Percentiles rank a stretch among this genome's conserved stretches.
These are phyloP conservation scores for Actinernus sp. DNA, from an alignment of 92 coral and sea anemone species.

Conservation along the genomic window DNA sequence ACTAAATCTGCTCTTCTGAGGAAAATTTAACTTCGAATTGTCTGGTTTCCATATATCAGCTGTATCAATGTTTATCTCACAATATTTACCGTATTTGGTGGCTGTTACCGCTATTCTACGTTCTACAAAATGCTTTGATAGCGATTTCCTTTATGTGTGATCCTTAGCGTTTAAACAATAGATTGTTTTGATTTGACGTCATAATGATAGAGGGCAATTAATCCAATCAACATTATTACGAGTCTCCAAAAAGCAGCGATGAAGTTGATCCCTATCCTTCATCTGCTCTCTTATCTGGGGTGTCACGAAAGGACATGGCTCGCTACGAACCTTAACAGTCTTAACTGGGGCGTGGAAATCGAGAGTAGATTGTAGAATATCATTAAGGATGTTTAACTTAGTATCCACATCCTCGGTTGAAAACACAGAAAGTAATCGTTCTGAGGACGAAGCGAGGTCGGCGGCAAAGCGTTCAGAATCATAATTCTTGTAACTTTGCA, in stretches of 20 bases:
- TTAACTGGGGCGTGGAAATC: slow-evolving; percentile 40
- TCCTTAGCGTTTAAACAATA: not conserved
- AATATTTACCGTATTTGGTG: no score
- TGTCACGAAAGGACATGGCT: slow-evolving; percentile 58
- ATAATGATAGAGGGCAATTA: slow-evolving; percentile 33
- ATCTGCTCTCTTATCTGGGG: slow-evolving; percentile 39
- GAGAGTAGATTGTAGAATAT: slow-evolving; percentile 29
- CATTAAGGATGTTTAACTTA: slow-evolving; percentile 31
- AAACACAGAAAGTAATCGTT: slow-evolving; percentile 1
- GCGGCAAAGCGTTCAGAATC: slow-evolving; percentile 26
- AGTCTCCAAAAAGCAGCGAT: not conserved
- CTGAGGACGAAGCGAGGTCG: slow-evolving; percentile 46
- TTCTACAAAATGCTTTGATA: no score
- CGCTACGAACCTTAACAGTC: slow-evolving; percentile 34
- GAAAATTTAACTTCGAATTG: no score
- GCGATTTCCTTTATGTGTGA: no score
- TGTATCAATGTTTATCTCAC: no score
- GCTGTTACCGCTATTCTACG: no score
- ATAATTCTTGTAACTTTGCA: slow-evolving; percentile 51
- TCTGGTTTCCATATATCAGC: no score
- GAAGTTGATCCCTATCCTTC: slow-evolving; percentile 24
- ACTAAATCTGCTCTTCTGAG: no score
- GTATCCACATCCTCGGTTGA: slow-evolving; percentile 9
- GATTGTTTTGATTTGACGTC: no score
- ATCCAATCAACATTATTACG: no score